Evolutionary conservation across 1,140 invertebrate species (phyloP), one percentile per base, ranked within the genome.

Genomic region (Drosophila ogumai): DNA sequence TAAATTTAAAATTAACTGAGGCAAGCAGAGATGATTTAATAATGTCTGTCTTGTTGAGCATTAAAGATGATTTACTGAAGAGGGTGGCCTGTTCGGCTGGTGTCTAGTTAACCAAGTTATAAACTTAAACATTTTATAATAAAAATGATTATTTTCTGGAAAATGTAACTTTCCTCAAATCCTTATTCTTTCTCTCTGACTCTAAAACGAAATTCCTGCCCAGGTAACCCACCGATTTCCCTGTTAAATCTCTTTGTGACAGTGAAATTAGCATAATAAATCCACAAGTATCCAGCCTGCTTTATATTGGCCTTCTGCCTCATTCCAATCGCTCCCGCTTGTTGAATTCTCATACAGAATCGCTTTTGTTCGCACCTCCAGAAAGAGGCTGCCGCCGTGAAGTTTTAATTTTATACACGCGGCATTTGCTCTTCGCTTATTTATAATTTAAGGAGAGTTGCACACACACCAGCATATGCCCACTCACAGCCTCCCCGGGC

Each of bases 401-500:
- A 58, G 65, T 75, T 87, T 81, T 87, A 65, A 82, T 68, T 87
- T 79, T 75, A 79, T 75, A 56, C 49, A 12, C 59, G 52, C 63
- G 56, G 66, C 52, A 68, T 59, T 75, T 64, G 57, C 49, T 41
- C 34, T 40, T 64, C 49, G 73, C 77, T 82, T 86, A 86, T 86
- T 87, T 86, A 82, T 86, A 86, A 82, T 75, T 86, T 79, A 73
- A 56, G 47, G 40, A 54, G 66, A 75, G 46, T 44, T 80, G 17
- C 43, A 25, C 44, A 6, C 41, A 44, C 49, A 36, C 49, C 71
- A 52, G 71, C 75, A 71, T 81, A 81, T 81, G 79, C 64, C 63
- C 31, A 25, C 40, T 46, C 25, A 43, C 46, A 44, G 50, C 57
- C 52, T 58, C 50, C 61, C 49, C 46, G 65, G 66, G 82, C 43